Evolutionary conservation across 2,113 vertebrate genomes (phyloP), one percentile per base, ranked within the genome.

Genomic region (Dromaius novaehollandiae): DNA sequence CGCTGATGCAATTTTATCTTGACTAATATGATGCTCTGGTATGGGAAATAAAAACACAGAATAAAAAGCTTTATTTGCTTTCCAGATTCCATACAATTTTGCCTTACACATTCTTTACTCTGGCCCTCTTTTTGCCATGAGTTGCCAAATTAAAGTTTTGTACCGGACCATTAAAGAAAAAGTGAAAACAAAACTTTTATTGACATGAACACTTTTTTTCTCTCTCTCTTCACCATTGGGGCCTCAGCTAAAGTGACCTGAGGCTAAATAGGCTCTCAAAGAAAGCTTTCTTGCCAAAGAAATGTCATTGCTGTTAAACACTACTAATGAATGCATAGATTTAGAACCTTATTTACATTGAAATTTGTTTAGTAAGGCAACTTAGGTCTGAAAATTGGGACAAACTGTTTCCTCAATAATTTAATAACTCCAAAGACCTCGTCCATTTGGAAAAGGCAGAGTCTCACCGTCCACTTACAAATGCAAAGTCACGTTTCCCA

Each of bases 281-380:
- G 89, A 95, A 88, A 96, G 92, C 83, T 88, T 97, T 91, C 95
- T 95, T 95, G 81, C 97, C 93, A 95, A 97, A 97, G 97, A 98
- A 97, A 95, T 94, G 95, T 95, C 93, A 94, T 92, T 79, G 48
- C 60, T 77, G 75, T 95, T 94, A 97, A 97, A 93, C 70, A 94
- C 78, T 89, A 89, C 92, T 97, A 97, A 97, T 82, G 92, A 98
- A 96, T 96, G 95, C 94, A 94, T 79, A 96, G 96, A 97, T 96
- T 98, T 96, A 97, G 93, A 95, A 89, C 82, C 95, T 96, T 97
- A 96, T 95, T 98, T 97, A 95, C 71, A 95, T 94, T 82, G 94
- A 97, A 97, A 97, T 97, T 97, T 98, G 97, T 98, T 98, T 97
- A 97, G 97, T 96, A 96, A 91, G 94, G 50, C 82, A 94, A 90